phyloP scores from a whole-genome alignment of 2,113 vertebrate genomes.

The Indicator maculatus region DNA sequence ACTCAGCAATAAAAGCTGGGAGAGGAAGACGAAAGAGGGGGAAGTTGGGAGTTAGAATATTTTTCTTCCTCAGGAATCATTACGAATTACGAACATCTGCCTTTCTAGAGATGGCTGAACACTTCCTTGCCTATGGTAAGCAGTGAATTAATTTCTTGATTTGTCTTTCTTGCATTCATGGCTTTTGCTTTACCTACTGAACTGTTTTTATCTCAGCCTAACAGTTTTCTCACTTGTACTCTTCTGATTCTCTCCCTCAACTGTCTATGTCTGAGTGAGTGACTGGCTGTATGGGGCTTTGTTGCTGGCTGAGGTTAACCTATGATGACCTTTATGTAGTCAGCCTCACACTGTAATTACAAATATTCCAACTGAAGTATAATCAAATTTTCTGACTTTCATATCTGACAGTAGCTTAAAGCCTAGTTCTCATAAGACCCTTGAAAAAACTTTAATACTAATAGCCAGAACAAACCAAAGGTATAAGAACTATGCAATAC shows the following conservation, averaged over 20 bases:
- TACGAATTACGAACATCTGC: not conserved
- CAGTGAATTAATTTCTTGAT: not conserved
- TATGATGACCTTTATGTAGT: not conserved
- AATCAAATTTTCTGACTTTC: not conserved
- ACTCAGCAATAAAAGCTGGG: not conserved
- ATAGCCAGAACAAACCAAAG: rapidly evolving
- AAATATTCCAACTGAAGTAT: not conserved
- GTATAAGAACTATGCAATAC: not conserved
- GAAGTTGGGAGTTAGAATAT: not conserved
- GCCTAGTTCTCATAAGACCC: not conserved
- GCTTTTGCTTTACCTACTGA: not conserved
- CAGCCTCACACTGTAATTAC: not conserved
- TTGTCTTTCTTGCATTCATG: too few species aligned
- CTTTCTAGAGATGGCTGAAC: not conserved
- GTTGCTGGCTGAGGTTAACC: not conserved
- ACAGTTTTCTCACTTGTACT: not conserved
- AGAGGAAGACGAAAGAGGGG: not conserved
- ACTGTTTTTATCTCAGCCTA: not conserved
- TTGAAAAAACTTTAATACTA: not conserved
- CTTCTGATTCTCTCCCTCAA: not conserved
- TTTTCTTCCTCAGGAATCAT: not conserved
- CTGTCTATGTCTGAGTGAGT: not conserved
- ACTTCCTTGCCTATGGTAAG: too few species aligned
- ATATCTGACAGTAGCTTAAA: not conserved
- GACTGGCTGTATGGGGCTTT: not conserved